Conservation (phyloP, 2,888 invertebrate species). For the Sepiola atlantica region DNA sequence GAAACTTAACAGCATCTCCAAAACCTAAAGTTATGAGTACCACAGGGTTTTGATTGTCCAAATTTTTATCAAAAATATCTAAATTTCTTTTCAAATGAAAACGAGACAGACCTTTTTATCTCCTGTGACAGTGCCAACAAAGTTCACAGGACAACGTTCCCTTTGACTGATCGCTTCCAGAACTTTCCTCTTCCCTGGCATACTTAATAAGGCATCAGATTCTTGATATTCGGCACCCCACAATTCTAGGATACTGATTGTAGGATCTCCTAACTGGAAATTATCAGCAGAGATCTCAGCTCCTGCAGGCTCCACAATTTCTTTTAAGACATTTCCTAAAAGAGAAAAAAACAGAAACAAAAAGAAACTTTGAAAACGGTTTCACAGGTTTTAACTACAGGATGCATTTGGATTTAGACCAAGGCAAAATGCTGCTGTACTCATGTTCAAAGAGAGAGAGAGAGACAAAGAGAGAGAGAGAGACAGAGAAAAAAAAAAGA, state of each 20-base stretch:
- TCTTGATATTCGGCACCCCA: conserved; percentile 99
- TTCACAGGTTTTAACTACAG: too few relatives aligned
- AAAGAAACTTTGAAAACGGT: too few relatives aligned
- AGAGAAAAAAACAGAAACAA: conserved; percentile 41
- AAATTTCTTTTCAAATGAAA: background rate
- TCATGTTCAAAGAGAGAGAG: too few relatives aligned
- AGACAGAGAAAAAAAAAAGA: too few relatives aligned
- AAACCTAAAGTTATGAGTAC: background rate
- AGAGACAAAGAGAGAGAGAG: too few relatives aligned
- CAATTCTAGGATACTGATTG: conserved; percentile 91
- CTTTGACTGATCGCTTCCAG: conserved; percentile 85
- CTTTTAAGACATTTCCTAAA: conserved; percentile 94
- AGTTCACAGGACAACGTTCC: conserved; percentile 93
- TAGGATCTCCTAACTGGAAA: conserved; percentile 91
- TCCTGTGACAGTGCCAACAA: conserved; percentile 93
- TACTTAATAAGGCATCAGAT: conserved; percentile 90
- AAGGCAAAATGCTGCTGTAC: too few relatives aligned
- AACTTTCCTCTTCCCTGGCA: conserved; percentile 79
- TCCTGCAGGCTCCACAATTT: conserved; percentile 94
- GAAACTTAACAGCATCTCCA: too few relatives aligned
- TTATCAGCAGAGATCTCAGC: conserved; percentile 90
- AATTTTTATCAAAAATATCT: background rate
- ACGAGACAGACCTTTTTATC: conserved; percentile 81
- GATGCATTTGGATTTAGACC: too few relatives aligned
- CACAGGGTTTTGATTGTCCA: too few relatives aligned